These are phyloP conservation scores for Chlamydotis undulata DNA, from an alignment of 2,113 vertebrate genomes.

Conservation along the genomic window DNA sequence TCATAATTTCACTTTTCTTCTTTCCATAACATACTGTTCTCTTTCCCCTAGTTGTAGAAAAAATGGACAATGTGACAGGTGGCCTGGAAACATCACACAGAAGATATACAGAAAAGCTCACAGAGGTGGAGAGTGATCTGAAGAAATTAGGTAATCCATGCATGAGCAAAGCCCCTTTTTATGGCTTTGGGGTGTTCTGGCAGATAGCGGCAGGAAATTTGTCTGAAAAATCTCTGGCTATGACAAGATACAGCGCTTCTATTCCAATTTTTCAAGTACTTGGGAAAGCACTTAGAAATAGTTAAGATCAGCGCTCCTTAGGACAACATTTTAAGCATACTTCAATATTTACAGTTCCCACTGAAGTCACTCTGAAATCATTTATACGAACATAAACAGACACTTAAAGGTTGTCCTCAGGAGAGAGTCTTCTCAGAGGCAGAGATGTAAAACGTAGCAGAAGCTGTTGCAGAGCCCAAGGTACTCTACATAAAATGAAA, in stretches of 20 bases:
- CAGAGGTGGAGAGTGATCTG: conserved; percentile 87
- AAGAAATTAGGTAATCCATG: conserved; percentile 89
- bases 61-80: conserved; percentile 91
- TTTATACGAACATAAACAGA: neutral
- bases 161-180: neutral
- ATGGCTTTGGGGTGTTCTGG: neutral
- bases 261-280: neutral
- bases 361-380: neutral
- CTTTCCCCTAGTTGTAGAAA: conserved; percentile 89
- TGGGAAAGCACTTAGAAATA: neutral
- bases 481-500: neutral
- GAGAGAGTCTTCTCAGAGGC: neutral
- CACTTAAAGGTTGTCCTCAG: neutral
- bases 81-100: conserved; percentile 84
- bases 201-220: neutral
- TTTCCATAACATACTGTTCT: conserved; percentile 46
- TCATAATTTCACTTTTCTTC: neutral
- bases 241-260: neutral
- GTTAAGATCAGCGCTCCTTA: neutral
- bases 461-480: neutral
- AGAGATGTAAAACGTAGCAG: neutral
- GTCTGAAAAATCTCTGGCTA: neutral
- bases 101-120: conserved; percentile 89
- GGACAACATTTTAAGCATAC: neutral
- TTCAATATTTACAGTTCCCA: neutral